These are phyloP conservation scores for Drosophila seguyi DNA, from an alignment of 1,140 invertebrate genomes.

Conservation along the genomic window DNA sequence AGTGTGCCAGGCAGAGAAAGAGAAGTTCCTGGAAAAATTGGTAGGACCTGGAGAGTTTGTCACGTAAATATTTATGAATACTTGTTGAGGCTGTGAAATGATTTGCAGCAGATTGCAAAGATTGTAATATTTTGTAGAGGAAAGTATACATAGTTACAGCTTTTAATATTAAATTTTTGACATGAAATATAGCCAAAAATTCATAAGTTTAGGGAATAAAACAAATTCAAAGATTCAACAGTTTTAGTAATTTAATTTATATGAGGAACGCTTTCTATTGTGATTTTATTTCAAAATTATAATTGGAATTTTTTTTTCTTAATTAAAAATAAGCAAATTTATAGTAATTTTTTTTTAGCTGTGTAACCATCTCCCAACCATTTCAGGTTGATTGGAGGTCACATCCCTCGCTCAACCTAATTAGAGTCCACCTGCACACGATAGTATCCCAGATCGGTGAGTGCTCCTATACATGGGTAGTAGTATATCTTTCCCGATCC, in stretches of 20 bases:
- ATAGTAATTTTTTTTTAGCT: not conserved
- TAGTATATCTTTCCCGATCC: slow-evolving; percentile 20
- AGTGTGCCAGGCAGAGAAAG: slow-evolving; percentile 7
- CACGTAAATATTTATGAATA: slow-evolving; percentile 78
- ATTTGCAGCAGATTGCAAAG: slow-evolving; percentile 19
- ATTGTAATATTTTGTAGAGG: not conserved
- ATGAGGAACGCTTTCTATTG: too few relatives aligned
- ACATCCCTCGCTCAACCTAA: slow-evolving; percentile 26
- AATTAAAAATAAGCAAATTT: too few relatives aligned
- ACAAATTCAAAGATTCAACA: too few relatives aligned
- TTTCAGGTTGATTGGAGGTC: slow-evolving; percentile 32
- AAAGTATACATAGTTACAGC: not conserved
- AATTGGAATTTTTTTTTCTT: too few relatives aligned
- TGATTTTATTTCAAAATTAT: too few relatives aligned
- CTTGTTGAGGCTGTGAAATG: slow-evolving; percentile 24
- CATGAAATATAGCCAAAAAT: too few relatives aligned
- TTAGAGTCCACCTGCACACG: slow-evolving; percentile 48
- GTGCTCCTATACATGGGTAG: not conserved
- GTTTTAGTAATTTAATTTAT: too few relatives aligned
- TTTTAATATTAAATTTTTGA: not conserved
- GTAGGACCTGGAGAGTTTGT: slow-evolving; percentile 33
- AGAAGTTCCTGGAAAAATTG: slow-evolving; percentile 35
- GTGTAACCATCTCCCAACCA: not conserved
- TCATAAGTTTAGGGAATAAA: too few relatives aligned
- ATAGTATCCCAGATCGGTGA: not conserved